Evolutionary conservation across 2,797 vertebrate species (phyloP), one percentile per base, ranked within the genome.

Genomic region (Molossus molossus): DNA sequence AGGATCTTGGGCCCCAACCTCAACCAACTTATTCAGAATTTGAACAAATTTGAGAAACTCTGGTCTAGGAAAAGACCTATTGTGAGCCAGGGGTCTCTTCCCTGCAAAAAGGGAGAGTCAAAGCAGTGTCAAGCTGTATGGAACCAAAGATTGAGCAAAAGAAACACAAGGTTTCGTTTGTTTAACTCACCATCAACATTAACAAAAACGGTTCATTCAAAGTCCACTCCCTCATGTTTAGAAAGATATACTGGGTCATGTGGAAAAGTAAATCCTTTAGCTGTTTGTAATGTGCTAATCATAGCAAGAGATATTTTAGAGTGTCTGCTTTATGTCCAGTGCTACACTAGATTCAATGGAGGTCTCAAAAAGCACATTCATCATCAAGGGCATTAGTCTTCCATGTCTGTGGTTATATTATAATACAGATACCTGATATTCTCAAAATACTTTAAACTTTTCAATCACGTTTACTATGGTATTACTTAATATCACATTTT

Each of bases 11-110:
- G n/a, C 15, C 12, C 18, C 9, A 77, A n/a, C 3, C 3, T 21
- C 11, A n/a, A 62, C 1, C 21, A 45, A 69, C 5, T 69, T 7
- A 83, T 58, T 55, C 33, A 70, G 40, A 96, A 86, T 57, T 45
- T 94, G 85, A 85, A 73, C 48, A 48, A 60, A 82, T 40, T 60
- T 90, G 50, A 94, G 45, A 94, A 95, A 87, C n/a, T 84, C 1
- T 67, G 48, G 25, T 60, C 33, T 80, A 70, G 15, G 8, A 1
- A 65, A 92, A 90, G 27, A 27, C 21, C 9, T 23, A 8, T 65
- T 15, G 33, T 37, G 27, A 73, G 9, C 15, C 14, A 9, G 15
- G 15, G 20, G 7, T 81, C 57, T 69, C 58, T 93, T 57, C 21
- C 9, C 55, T 76, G 11, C 2, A 40, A 87, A 58, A 93, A 83